Percentiles rank a stretch among this genome's conserved stretches.
Conservation (phyloP, 1,140 invertebrate species). For the Ceratina australensis region DNA sequence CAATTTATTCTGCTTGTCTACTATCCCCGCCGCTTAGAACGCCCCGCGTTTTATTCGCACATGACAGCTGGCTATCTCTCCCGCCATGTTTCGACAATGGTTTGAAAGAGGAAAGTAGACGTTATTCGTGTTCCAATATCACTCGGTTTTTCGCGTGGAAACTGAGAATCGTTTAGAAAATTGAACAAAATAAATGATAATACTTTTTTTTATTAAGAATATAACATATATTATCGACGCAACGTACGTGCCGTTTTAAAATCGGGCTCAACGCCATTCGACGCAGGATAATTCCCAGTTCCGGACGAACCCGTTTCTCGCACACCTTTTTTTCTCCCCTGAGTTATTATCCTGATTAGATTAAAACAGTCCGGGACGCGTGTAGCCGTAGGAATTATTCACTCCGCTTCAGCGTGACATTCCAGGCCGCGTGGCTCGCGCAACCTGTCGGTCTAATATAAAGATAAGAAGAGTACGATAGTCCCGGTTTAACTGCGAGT, state of each 20-base stretch:
- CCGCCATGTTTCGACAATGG: slow-evolving; percentile 43
- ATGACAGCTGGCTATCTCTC: slow-evolving; percentile 38
- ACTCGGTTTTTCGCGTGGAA: neutral
- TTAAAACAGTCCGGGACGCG: slow-evolving; percentile 3
- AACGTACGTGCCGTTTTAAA: slow-evolving; percentile 1
- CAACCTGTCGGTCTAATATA: neutral
- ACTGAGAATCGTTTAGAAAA: neutral
- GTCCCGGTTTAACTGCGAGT: slow-evolving; percentile 18
- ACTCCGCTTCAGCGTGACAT: slow-evolving; percentile 30
- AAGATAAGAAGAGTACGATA: slow-evolving; percentile 1
- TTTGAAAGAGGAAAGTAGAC: neutral
- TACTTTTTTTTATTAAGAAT: too few relatives aligned
- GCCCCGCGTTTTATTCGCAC: slow-evolving; percentile 9
- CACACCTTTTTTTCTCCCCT: neutral
- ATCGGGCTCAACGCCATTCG: too few relatives aligned
- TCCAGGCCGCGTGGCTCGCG: slow-evolving; percentile 8
- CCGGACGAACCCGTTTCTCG: neutral
- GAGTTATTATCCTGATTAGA: slow-evolving; percentile 25
- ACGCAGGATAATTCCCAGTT: too few relatives aligned
- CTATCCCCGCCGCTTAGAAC: slow-evolving; percentile 25
- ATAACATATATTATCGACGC: too few relatives aligned
- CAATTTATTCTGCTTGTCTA: slow-evolving; percentile 53
- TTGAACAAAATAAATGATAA: too few relatives aligned
- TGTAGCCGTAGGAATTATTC: slow-evolving; percentile 44
- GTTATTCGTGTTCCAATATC: too few relatives aligned